phyloP scores from a whole-genome alignment of 2,888 invertebrate species.

The Pyrochroa serraticornis region DNA sequence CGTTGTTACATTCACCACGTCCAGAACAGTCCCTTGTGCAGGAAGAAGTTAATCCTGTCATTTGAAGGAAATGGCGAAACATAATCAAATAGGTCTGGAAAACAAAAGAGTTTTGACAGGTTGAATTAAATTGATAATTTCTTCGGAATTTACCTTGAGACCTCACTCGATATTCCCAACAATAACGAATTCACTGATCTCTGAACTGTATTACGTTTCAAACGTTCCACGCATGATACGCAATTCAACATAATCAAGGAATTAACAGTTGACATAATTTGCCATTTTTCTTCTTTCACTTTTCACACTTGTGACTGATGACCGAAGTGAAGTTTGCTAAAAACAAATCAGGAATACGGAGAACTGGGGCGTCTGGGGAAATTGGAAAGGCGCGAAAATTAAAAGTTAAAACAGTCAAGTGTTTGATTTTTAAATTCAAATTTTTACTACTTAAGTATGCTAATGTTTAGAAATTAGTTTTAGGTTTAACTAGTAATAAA shows the following conservation, averaged over 20 bases:
- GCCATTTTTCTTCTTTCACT: slow-evolving; percentile 5
- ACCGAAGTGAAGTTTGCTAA: not conserved
- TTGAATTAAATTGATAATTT: too few species aligned
- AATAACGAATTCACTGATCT: not conserved
- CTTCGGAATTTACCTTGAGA: too few species aligned
- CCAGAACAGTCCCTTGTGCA: slow-evolving; percentile 84
- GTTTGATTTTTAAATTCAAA: too few species aligned
- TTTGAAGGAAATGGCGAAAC: slow-evolving; percentile 56
- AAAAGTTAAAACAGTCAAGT: too few species aligned
- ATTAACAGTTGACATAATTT: slow-evolving; percentile 11
- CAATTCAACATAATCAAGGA: slow-evolving; percentile 10
- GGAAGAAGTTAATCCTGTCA: slow-evolving; percentile 59
- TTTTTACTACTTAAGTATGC: too few species aligned
- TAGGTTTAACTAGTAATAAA: too few species aligned
- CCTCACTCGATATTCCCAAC: too few species aligned
- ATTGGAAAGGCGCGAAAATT: too few species aligned
- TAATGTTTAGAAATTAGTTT: too few species aligned
- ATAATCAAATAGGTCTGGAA: slow-evolving; percentile 34
- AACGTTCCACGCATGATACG: slow-evolving; percentile 4
- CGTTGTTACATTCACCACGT: slow-evolving; percentile 89
- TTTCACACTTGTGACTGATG: not conserved
- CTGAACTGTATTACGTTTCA: not conserved
- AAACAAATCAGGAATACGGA: not conserved
- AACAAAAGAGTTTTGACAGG: slow-evolving; percentile 8
- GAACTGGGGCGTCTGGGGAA: not conserved